Base-by-base conservation (phyloP, 2,888 invertebrate species). In the Parthenolecanium corni region DNA sequence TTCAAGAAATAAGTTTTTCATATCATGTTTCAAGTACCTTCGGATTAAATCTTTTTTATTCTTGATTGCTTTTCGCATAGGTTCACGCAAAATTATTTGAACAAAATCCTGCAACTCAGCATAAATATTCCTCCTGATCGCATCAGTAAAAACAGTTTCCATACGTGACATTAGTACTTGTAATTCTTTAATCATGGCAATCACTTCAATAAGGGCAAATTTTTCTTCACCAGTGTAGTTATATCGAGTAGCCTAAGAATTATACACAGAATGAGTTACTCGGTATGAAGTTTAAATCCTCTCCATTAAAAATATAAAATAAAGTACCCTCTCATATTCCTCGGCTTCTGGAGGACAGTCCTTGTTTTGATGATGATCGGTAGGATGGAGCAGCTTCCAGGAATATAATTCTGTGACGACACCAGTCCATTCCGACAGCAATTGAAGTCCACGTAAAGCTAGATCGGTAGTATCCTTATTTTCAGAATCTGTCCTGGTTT, bases 151-250 rank as follows among this genome's bases (percentile, higher is more conserved):
- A n/a, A 95, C 93, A 0, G 93, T 90, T 77, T 98, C 97, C 85
- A 97, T 96, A 44, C 94, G 80, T 1, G 94, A 89, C 90, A 98
- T 92, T 58, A 96, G 77, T 23, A 92, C 91, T 74, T 98, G 97
- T 3, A 98, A 79, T 0, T 96, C 96, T 75, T 98, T 98, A 70
- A 98, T 95, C 95, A 97, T 97, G 0, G 96, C 95, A 69, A 98
- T 95, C 18, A 96, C 92, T 77, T 97, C 96, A 66, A 98, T 95
- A 69, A 98, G 77, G 0, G 96, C 96, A 76, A 93, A 92, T 73
- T 98, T 98, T 76, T 98, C 98, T 70, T 93, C 94, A 1, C 90
- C 88, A 0, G 87, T 89, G 74, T 98, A 98, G 76, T 98, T 98
- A 77, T 97, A 98, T 9, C 95, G 82, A 0, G 95, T 96, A 0